Evolutionary conservation across 2,797 vertebrate genomes (phyloP).

Genomic region (Peromyscus eremicus): DNA sequence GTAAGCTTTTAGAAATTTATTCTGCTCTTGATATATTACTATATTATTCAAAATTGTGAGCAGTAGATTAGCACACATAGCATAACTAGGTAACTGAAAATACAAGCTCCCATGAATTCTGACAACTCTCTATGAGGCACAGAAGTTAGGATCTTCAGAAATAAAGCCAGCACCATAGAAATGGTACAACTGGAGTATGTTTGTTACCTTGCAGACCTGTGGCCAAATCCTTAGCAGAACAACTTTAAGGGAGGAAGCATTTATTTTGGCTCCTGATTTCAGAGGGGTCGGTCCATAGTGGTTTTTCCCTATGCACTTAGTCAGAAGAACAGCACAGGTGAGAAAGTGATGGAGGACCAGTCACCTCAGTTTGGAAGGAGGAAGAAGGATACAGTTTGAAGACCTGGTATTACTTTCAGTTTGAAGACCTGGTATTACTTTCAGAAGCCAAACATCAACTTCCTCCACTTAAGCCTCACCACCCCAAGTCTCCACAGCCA

Average conservation of each 20-base stretch:
- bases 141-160: background rate
- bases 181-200: background rate
- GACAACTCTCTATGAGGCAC: background rate
- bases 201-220: background rate
- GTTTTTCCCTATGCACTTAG: background rate
- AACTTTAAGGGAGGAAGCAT: background rate
- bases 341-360: background rate
- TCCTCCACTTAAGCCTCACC: background rate
- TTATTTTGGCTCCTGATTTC: background rate
- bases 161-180: background rate
- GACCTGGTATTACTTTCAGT: background rate
- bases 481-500: background rate
- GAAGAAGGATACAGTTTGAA: background rate
- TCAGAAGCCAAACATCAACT: background rate
- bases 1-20: background rate
- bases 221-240: background rate
- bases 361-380: background rate
- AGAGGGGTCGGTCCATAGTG: background rate
- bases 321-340: background rate
- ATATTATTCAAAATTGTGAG: background rate
- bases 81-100: slow-evolving; percentile 14
- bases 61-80: background rate
- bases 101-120: background rate
- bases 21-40: background rate
- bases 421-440: background rate